These are phyloP conservation scores for Pseudopodoces humilis DNA, from an alignment of 2,113 vertebrate species.

Conservation along the genomic window DNA sequence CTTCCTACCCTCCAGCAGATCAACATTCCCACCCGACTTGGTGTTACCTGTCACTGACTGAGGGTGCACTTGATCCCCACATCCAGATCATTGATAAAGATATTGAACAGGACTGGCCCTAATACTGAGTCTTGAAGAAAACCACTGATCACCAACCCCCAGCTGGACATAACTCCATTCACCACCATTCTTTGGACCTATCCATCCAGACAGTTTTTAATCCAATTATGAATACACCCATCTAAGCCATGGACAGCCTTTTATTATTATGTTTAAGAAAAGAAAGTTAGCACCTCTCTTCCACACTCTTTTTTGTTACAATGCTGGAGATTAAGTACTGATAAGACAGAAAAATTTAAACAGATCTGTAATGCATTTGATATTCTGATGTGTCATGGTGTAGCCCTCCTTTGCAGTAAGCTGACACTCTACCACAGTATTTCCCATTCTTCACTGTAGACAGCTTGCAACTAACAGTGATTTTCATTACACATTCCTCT, in stretches of 20 bases:
- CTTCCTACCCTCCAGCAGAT: not conserved
- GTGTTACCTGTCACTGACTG: not conserved
- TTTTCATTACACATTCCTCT: slow-evolving; percentile 57
- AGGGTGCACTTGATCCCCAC: fast-evolving
- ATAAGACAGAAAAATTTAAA: slow-evolving; percentile 70
- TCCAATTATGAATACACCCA: not conserved
- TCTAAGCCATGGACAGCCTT: not conserved
- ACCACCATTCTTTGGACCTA: not conserved
- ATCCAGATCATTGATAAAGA: not conserved
- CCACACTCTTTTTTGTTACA: slow-evolving; percentile 15
- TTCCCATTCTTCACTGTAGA: slow-evolving; percentile 68
- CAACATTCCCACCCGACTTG: not conserved
- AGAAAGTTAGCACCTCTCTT: slow-evolving; percentile 18
- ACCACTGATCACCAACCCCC: fast-evolving
- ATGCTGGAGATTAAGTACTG: slow-evolving; percentile 52
- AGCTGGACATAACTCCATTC: not conserved
- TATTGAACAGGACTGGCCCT: not conserved
- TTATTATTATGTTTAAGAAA: not conserved
- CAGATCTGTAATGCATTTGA: slow-evolving; percentile 15
- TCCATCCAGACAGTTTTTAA: not conserved
- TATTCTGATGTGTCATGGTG: slow-evolving; percentile 37
- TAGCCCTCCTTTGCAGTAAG: slow-evolving; percentile 41
- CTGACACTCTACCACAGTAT: slow-evolving; percentile 37
- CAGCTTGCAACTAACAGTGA: slow-evolving; percentile 65
- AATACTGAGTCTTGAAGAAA: not conserved